A percentile compares a stretch with the other conserved stretches of the same genome.
Evolutionary conservation across 2,888 invertebrate species (phyloP).

Genomic region (Teinopalpus imperialis): DNA sequence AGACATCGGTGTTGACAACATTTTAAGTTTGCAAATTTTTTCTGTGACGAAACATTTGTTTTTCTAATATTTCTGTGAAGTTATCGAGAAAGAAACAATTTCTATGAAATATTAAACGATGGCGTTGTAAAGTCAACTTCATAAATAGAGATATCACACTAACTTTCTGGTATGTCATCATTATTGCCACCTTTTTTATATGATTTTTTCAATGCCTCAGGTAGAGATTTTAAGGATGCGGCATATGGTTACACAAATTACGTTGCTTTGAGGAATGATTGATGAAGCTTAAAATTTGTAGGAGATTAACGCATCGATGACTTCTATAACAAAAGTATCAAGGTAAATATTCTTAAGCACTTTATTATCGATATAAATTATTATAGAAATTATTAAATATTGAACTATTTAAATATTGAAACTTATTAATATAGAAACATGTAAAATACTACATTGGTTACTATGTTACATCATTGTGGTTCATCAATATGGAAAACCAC

Average conservation of each 20-base stretch:
- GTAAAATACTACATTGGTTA: no score
- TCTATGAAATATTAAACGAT: slow-evolving; percentile 10
- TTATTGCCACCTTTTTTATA: slow-evolving; percentile 74
- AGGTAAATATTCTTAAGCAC: no score
- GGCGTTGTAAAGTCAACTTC: slow-evolving; percentile 39
- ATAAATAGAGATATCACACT: slow-evolving; percentile 76
- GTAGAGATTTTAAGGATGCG: slow-evolving; percentile 54
- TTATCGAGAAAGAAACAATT: slow-evolving; percentile 3
- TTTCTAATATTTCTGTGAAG: slow-evolving; percentile 7
- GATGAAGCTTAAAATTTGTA: slow-evolving; percentile 67
- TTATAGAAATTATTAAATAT: no score
- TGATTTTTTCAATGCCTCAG: slow-evolving; percentile 44
- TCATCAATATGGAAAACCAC: no score
- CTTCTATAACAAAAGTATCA: slow-evolving; percentile 27
- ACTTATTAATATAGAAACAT: no score
- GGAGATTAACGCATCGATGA: slow-evolving; percentile 51
- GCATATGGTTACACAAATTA: slow-evolving; percentile 62
- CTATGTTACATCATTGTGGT: no score
- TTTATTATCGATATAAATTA: no score
- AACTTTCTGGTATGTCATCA: slow-evolving; percentile 61
- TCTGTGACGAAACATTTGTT: not conserved
- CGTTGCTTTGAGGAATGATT: slow-evolving; percentile 67
- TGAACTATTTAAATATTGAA: no score
- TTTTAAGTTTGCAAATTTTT: slow-evolving; percentile 1
- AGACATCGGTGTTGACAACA: not conserved